Base-by-base conservation (phyloP, 2,888 invertebrate species). In the Pollenia angustigena region DNA sequence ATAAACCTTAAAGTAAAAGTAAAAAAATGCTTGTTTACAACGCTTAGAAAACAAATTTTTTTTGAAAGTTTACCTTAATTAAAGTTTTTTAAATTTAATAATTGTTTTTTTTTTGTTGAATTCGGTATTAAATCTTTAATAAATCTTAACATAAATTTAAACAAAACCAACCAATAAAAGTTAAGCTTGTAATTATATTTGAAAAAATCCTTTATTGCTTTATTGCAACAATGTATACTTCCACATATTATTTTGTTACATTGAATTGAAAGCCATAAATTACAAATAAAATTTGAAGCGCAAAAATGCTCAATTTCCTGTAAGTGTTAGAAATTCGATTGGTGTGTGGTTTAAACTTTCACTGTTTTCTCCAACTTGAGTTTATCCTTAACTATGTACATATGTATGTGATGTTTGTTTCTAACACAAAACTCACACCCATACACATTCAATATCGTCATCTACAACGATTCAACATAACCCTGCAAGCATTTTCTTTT, bases 251-350 rank as follows among this genome's bases (percentile, higher is more conserved):
- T 54, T 81, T 14, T 56, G 14, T 40, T 72, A 48, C 52, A 62
- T 32, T 44, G 16, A 78, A 81, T 72, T 48, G 16, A 68, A 72
- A 74, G 54, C 52, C 58, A 81, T 85, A 81, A 85, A 81, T 78
- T 68, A 68, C 48, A 66, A 78, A 78, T 68, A 60, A 68, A 85
- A 66, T 52, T 72, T 68, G 71, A 69, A 85, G 68, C 60, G 54
- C 48, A 82, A 74, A 79, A 85, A 82, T 82, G 64, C 79, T 85
- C 81, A 85, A 85, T 85, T 85, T 85, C 85, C 85, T 81, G 81
- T 74, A 74, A 78, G 78, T 68, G 81, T 81, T 85, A 52, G 71
- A 69, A 85, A 76, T 72, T 85, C 85, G 78, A 85, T 81, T 85
- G 78, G 60, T 78, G 64, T 85, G 85, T 42, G 81, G 81, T 66